Percentiles rank a stretch among this genome's conserved stretches.
phyloP scores from a whole-genome alignment of 2,113 vertebrate species.

The Anoplopoma fimbria region DNA sequence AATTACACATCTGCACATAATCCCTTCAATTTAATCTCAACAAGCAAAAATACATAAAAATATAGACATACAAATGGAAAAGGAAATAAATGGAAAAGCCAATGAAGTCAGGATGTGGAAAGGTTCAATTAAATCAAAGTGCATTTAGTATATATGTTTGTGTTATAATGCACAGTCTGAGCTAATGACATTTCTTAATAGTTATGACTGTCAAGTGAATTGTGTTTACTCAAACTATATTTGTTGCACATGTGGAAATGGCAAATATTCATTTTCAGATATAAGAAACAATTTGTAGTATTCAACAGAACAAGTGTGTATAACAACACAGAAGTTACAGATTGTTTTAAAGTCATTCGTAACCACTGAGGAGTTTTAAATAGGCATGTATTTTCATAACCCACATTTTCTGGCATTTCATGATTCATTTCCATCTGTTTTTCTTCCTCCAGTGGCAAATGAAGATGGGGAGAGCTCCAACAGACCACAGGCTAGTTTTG shows the following conservation, averaged over 20 bases:
- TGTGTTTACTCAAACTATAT: neutral
- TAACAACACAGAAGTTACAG: neutral
- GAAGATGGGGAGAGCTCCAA: conserved; percentile 89
- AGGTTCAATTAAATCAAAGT: neutral
- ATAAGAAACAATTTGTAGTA: neutral
- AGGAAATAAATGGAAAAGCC: too few species aligned
- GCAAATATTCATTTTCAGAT: neutral
- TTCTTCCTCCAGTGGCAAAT: conserved; percentile 89
- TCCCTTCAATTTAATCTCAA: neutral
- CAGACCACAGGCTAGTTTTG: conserved; percentile 88
- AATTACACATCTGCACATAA: neutral
- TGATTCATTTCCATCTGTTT: neutral
- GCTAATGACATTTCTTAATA: conserved; percentile 7
- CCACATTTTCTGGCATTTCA: neutral
- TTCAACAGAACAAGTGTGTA: neutral
- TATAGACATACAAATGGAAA: too few species aligned
- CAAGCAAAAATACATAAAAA: neutral
- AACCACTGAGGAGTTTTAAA: neutral
- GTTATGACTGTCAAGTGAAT: neutral
- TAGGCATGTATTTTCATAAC: neutral
- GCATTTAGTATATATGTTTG: conserved; percentile 1
- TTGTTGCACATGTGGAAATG: neutral
- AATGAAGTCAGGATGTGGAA: neutral
- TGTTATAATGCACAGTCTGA: neutral
- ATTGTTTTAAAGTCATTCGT: neutral